phyloP scores from a whole-genome alignment of 2,888 invertebrate genomes.

The Abrostola triplasia region DNA sequence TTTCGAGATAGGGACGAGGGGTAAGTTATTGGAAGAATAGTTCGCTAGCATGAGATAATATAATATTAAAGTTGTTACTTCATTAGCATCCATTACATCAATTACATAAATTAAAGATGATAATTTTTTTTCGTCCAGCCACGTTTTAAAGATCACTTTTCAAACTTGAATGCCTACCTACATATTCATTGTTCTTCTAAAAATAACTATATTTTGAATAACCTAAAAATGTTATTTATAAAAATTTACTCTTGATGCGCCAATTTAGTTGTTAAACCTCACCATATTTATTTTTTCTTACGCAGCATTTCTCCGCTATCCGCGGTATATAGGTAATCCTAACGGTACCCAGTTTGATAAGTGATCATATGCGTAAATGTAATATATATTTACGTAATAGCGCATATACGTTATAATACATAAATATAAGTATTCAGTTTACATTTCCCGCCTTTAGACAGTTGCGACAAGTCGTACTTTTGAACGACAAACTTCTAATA shows the following conservation, averaged over 20 bases:
- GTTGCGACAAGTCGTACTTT: background rate
- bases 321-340: too few species aligned
- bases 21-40: constrained; percentile 75
- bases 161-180: too few species aligned
- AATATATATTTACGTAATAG: too few species aligned
- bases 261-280: too few species aligned
- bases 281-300: too few species aligned
- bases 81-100: constrained; percentile 42
- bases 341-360: background rate
- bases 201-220: too few species aligned
- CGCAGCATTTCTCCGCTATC: background rate
- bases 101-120: constrained; percentile 9
- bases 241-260: too few species aligned
- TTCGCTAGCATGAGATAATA: constrained; percentile 68
- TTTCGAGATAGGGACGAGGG: constrained; percentile 76
- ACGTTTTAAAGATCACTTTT: too few species aligned
- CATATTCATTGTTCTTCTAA: too few species aligned
- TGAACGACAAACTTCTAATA: constrained; percentile 4
- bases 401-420: too few species aligned
- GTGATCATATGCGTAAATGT: background rate
- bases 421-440: too few species aligned
- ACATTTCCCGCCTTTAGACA: background rate
- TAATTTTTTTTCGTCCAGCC: constrained; percentile 3
- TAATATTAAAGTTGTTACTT: constrained; percentile 54
- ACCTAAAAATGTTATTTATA: too few species aligned